These are phyloP conservation scores for Spheniscus mendiculus DNA, from an alignment of 2,113 vertebrate species.

Conservation along the genomic window DNA sequence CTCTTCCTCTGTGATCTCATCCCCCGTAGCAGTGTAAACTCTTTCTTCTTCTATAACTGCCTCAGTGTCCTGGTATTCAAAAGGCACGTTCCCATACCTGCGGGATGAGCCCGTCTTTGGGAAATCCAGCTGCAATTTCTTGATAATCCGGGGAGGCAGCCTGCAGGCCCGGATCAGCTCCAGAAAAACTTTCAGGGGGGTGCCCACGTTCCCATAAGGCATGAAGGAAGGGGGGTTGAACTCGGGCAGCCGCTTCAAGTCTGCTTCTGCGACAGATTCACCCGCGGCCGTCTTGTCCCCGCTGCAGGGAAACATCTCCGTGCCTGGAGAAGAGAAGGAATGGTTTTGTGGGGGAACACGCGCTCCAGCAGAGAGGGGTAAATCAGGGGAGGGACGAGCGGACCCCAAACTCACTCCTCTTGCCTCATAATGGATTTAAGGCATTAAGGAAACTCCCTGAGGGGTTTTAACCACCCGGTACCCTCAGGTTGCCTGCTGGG, in stretches of 20 bases:
- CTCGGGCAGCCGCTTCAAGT: slow-evolving; percentile 85
- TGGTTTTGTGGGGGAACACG: accelerated
- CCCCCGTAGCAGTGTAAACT: slow-evolving; percentile 87
- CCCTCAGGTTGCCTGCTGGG: not conserved
- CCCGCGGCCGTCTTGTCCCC: slow-evolving; percentile 67
- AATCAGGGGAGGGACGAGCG: not conserved
- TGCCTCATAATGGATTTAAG: not conserved
- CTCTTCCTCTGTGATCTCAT: slow-evolving; percentile 79
- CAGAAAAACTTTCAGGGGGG: slow-evolving; percentile 85
- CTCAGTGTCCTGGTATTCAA: slow-evolving; percentile 77
- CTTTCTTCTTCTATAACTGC: slow-evolving; percentile 73
- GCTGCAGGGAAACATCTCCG: slow-evolving; percentile 68
- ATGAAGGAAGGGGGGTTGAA: slow-evolving; percentile 91
- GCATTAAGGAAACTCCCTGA: accelerated
- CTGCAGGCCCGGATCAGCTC: slow-evolving; percentile 92
- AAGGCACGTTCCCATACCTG: slow-evolving; percentile 92
- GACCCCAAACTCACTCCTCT: accelerated
- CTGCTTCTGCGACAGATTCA: slow-evolving; percentile 71
- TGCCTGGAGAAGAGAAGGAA: slow-evolving; percentile 61
- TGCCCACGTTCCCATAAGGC: slow-evolving; percentile 93
- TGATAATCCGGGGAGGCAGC: slow-evolving; percentile 88
- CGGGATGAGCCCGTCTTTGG: slow-evolving; percentile 85
- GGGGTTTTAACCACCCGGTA: accelerated
- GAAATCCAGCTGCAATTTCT: slow-evolving; percentile 87
- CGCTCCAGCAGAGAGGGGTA: not conserved